phyloP scores from a whole-genome alignment of 2,113 vertebrate species.

The Agapornis roseicollis region DNA sequence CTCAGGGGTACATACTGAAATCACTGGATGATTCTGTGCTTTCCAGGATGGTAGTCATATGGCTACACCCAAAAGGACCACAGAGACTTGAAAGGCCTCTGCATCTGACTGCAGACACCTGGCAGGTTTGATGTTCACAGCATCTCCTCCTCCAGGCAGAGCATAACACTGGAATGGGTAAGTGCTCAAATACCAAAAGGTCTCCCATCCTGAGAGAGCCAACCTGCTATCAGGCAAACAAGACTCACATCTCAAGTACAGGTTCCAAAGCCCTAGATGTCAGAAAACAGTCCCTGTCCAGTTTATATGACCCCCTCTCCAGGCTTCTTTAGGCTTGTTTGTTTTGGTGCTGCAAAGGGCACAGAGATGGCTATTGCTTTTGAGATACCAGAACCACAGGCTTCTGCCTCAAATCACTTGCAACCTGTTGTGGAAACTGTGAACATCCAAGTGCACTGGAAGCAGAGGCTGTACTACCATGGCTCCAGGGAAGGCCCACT shows the following conservation, averaged over 20 bases:
- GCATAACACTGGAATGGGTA: background rate
- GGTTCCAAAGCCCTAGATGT: background rate
- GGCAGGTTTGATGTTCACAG: background rate
- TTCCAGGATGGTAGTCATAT: background rate
- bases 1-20: background rate
- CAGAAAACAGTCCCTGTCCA: background rate
- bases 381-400: background rate
- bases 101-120: background rate
- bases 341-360: background rate
- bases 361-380: background rate
- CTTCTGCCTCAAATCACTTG: background rate
- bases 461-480: background rate
- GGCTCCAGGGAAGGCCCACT: background rate
- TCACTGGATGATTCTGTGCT: background rate
- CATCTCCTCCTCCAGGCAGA: background rate
- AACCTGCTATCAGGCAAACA: background rate
- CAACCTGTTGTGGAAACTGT: background rate
- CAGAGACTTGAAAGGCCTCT: background rate
- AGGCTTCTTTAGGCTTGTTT: background rate
- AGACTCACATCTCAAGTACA: background rate
- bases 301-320: background rate
- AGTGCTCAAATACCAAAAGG: background rate
- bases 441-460: background rate
- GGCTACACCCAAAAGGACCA: background rate
- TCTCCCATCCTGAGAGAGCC: background rate